Conservation (phyloP, 2,113 vertebrate species). For the Lepidothrix coronata region DNA sequence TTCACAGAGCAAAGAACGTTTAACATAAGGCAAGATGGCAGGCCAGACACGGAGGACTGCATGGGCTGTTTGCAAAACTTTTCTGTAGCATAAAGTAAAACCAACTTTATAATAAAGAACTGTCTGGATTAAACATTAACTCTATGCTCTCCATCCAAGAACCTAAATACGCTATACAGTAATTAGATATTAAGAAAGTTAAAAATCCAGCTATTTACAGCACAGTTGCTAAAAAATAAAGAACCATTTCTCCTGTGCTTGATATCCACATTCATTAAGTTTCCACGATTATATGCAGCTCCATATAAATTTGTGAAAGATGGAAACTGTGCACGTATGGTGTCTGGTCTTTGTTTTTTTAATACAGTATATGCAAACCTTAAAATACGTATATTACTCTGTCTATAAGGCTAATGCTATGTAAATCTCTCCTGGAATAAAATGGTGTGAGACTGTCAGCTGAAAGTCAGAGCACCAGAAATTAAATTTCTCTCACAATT, state of each 20-base stretch:
- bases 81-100: background rate
- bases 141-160: background rate
- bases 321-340: rapidly evolving
- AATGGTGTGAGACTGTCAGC: background rate
- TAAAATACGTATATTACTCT: background rate
- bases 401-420: background rate
- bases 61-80: background rate
- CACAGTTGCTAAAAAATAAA: background rate
- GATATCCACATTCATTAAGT: background rate
- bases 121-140: background rate
- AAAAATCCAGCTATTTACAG: background rate
- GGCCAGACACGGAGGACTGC: background rate
- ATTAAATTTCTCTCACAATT: background rate
- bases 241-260: background rate
- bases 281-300: background rate
- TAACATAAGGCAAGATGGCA: background rate
- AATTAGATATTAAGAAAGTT: background rate
- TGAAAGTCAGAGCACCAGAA: background rate
- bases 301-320: background rate
- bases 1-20: background rate
- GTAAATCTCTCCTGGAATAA: background rate
- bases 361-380: background rate
- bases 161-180: background rate
- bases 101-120: background rate
- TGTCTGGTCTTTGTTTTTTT: background rate